These are phyloP conservation scores for Aphelenchoides besseyi DNA, from an alignment of 1,140 invertebrate species.

Conservation along the genomic window DNA sequence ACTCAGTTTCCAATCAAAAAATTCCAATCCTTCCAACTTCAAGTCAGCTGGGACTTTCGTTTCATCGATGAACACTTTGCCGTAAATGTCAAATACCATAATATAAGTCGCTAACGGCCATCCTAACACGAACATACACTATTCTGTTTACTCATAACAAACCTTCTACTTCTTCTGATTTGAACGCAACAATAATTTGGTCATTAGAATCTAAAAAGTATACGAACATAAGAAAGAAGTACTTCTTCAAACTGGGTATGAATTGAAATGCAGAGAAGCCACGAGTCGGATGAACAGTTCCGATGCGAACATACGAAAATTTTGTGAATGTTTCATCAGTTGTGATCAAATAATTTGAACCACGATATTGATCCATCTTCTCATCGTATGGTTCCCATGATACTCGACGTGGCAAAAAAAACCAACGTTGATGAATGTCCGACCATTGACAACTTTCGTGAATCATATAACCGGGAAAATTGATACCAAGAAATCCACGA, in stretches of 20 bases:
- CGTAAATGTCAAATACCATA: conserved; percentile 33
- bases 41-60: conserved; percentile 7
- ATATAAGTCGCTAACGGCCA: conserved; percentile 34
- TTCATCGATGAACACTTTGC: conserved; percentile 28
- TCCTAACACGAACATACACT: too few relatives aligned
- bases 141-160: too few relatives aligned
- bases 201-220: conserved; percentile 35
- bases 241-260: conserved; percentile 29
- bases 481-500: conserved; percentile 20
- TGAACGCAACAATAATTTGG: conserved; percentile 32
- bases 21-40: conserved; percentile 36
- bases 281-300: conserved; percentile 11
- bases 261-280: conserved; percentile 40
- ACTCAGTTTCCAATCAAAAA: conserved; percentile 19
- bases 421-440: conserved; percentile 76
- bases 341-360: conserved; percentile 31
- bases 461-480: conserved; percentile 79
- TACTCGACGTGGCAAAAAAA: conserved; percentile 81
- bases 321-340: conserved; percentile 34
- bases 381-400: conserved; percentile 81
- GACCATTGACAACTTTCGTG: conserved; percentile 91
- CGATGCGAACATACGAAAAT: conserved; percentile 20
- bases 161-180: conserved; percentile 37
- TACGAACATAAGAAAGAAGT: background rate
- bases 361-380: conserved; percentile 75